Conservation (phyloP, 2,888 invertebrate species). For the Apodemia duryi region DNA sequence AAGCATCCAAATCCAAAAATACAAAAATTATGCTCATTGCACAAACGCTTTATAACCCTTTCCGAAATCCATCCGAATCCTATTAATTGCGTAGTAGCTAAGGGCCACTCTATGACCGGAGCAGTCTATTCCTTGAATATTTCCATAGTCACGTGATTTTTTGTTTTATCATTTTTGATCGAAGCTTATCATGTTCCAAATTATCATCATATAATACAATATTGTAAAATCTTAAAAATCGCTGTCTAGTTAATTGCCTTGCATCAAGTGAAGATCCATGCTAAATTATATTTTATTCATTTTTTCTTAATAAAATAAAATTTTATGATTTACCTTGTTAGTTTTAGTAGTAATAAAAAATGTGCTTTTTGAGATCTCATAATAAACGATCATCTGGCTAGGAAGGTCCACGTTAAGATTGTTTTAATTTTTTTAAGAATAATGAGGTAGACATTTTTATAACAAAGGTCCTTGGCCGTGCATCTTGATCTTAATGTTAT, state of each 20-base stretch:
- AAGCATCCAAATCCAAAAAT: no score
- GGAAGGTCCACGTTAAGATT: constrained; percentile 49
- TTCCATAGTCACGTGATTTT: no score
- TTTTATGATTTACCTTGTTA: constrained; percentile 12
- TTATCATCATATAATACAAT: no score
- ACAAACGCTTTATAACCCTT: no score
- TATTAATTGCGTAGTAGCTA: no score
- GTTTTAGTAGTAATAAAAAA: constrained; percentile 18
- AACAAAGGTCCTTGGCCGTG: constrained; percentile 80
- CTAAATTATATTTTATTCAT: constrained; percentile 25
- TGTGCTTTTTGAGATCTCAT: constrained; percentile 22
- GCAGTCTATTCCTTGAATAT: no score
- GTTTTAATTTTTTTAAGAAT: constrained; percentile 69
- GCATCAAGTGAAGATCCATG: constrained; percentile 16
- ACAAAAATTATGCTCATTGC: no score
- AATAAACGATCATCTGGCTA: neutral
- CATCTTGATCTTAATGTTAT: constrained; percentile 79
- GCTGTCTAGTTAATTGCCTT: neutral
- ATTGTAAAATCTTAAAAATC: no score
- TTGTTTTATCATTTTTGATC: no score
- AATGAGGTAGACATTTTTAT: constrained; percentile 79
- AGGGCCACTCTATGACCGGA: no score
- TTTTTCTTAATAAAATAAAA: constrained; percentile 16
- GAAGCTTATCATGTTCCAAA: no score
- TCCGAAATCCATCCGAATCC: no score